These are phyloP conservation scores for Danio rerio DNA, from an alignment of 2,113 vertebrate species.

Conservation along the genomic window GRCz12tu NC_133196.1:6083501-6084000, in stretches of 20 bases:
- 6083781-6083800: no score
- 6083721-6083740: not conserved
- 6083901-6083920: no score
- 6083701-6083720: not conserved
- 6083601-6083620: constrained; percentile 20
- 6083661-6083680: not conserved
- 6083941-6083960: no score
- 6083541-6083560: not conserved
- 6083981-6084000: no score
- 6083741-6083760: not conserved
- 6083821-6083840: no score
- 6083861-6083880: no score
- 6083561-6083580: constrained; percentile 48
- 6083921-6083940: no score
- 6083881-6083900: no score
- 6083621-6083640: not conserved
- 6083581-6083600: constrained; percentile 46
- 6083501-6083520: constrained; percentile 55
- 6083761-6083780: no score
- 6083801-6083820: no score
- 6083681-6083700: not conserved
- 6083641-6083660: not conserved
- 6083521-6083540: constrained; percentile 38
- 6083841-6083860: no score
- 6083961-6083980: no score